phyloP scores from a whole-genome alignment of 2,888 invertebrate genomes.

The Elysia crispata region DNA sequence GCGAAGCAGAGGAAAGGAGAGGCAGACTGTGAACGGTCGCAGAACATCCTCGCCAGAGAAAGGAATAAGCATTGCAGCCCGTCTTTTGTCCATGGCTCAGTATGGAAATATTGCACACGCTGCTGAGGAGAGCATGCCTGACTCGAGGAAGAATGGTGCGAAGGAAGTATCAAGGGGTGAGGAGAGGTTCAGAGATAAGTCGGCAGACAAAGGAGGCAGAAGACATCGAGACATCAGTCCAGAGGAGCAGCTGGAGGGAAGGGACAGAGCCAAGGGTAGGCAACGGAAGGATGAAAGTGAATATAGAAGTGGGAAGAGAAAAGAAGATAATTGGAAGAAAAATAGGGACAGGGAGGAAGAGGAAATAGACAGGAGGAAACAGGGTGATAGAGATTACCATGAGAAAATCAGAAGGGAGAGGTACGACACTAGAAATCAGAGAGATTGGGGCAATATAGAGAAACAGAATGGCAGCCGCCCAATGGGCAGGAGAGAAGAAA shows the following conservation, averaged over 20 bases:
- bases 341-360: slow-evolving; percentile 24
- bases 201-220: not conserved
- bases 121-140: not conserved
- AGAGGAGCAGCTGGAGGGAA: not conserved
- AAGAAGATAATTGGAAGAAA: slow-evolving; percentile 34
- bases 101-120: slow-evolving; percentile 32
- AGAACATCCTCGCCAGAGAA: not conserved
- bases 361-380: slow-evolving; percentile 11
- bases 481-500: slow-evolving; percentile 37
- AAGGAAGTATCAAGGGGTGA: slow-evolving; percentile 3
- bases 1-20: slow-evolving; percentile 48
- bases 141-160: not conserved
- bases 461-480: slow-evolving; percentile 7
- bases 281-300: not conserved
- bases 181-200: slow-evolving; percentile 10
- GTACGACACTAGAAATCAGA: not conserved
- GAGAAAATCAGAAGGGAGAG: slow-evolving; percentile 30
- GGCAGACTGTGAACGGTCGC: slow-evolving; percentile 48
- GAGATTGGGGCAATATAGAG: slow-evolving; percentile 30
- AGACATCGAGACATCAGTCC: not conserved
- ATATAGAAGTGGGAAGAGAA: slow-evolving; percentile 36
- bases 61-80: slow-evolving; percentile 37
- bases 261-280: slow-evolving; percentile 1
- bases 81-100: slow-evolving; percentile 44
- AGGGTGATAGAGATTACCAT: slow-evolving; percentile 9